Evolutionary conservation across 2,797 vertebrate genomes (phyloP).

Genomic region (Echeneis naucrates): DNA sequence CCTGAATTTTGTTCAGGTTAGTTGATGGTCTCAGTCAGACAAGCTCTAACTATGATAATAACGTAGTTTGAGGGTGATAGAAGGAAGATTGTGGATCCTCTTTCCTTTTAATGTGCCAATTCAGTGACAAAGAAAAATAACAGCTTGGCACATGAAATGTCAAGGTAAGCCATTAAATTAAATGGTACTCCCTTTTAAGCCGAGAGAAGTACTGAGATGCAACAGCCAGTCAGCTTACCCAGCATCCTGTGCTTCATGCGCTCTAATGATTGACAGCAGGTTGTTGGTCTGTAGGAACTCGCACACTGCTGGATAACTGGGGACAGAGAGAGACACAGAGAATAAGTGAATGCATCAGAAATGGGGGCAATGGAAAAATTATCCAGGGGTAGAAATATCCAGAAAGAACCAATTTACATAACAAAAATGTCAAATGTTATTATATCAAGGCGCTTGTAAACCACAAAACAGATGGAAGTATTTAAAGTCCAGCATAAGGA

Average conservation of each 20-base stretch:
- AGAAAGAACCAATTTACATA: constrained; percentile 2
- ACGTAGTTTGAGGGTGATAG: constrained; percentile 22
- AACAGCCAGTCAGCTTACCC: constrained; percentile 85
- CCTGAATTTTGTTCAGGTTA: constrained; percentile 9
- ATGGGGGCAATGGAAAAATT: neutral
- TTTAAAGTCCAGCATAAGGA: constrained; percentile 22
- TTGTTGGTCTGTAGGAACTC: constrained; percentile 99
- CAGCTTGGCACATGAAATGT: constrained; percentile 47
- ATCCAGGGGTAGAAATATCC: constrained; percentile 2
- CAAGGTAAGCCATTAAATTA: constrained; percentile 54
- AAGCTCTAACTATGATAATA: constrained; percentile 29
- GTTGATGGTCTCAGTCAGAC: constrained; percentile 7
- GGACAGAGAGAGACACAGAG: constrained; percentile 23
- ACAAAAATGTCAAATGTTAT: constrained; percentile 8
- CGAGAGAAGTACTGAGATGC: constrained; percentile 29
- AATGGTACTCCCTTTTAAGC: constrained; percentile 50
- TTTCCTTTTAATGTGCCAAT: constrained; percentile 35
- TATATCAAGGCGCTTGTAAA: constrained; percentile 12
- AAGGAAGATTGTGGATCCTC: constrained; percentile 6
- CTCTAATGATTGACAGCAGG: constrained; percentile 98
- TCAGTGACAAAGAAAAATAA: constrained; percentile 32
- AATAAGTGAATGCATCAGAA: constrained; percentile 5
- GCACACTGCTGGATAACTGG: constrained; percentile 96
- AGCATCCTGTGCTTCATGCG: constrained; percentile 98
- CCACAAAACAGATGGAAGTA: constrained; percentile 28